A percentile compares a stretch with the other conserved stretches of the same genome.
Evolutionary conservation across 2,888 invertebrate genomes (phyloP).

Genomic region (Agonopterix heracliana): DNA sequence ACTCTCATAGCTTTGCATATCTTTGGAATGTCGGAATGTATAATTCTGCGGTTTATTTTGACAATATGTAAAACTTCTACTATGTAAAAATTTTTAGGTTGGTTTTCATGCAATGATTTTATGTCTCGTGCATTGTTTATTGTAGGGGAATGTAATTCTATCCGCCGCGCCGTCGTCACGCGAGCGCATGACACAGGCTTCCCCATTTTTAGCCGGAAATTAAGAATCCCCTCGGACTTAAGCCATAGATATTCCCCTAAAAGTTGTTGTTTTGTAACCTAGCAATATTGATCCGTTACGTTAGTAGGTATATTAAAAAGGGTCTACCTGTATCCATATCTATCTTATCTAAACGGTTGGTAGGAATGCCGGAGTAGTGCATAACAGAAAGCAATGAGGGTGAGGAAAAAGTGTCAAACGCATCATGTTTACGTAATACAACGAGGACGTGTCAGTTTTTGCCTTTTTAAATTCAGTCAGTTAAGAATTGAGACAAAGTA

Average conservation of each 20-base stretch:
- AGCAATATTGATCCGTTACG: conserved; percentile 61
- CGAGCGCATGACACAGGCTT: conserved; percentile 39
- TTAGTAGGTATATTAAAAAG: background rate
- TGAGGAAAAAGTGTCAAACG: no score
- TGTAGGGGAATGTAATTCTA: conserved; percentile 19
- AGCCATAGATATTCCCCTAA: conserved; percentile 30
- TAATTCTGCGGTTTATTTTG: background rate
- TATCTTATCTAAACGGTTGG: no score
- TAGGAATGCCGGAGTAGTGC: no score
- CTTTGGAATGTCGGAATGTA: background rate
- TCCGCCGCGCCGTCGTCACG: conserved; percentile 12
- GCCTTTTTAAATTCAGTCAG: background rate
- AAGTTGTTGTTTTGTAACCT: conserved; percentile 56
- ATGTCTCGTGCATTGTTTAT: background rate
- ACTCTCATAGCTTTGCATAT: background rate
- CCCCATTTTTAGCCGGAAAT: conserved; percentile 57
- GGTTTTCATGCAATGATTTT: no score
- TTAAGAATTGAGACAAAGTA: conserved; percentile 3
- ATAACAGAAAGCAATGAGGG: no score
- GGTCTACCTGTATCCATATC: no score
- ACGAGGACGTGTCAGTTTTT: no score
- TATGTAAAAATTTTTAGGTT: no score
- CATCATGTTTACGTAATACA: no score
- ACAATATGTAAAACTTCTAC: no score
- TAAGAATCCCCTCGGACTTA: conserved; percentile 47